Conservation (phyloP, 2,888 invertebrate species). For the Lymantria monacha region DNA sequence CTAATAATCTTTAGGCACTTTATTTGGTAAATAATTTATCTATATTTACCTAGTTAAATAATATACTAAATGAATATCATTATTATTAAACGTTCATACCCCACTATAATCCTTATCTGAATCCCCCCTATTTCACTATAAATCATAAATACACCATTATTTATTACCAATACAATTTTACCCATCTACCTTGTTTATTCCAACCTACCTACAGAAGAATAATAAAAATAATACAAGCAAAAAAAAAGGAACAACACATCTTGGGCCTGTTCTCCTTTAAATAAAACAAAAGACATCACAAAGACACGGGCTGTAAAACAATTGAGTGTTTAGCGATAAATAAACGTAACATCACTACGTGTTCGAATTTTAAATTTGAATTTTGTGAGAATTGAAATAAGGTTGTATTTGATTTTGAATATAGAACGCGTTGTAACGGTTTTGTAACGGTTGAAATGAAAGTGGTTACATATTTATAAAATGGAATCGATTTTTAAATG, state of each 20-base stretch:
- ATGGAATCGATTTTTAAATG: conserved; percentile 81
- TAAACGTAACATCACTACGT: conserved; percentile 47
- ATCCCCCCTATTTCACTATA: conserved; percentile 46
- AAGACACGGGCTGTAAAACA: conserved; percentile 80
- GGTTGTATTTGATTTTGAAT: conserved; percentile 20
- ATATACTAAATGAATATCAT: neutral
- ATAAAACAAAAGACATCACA: conserved; percentile 79
- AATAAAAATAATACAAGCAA: conserved; percentile 42
- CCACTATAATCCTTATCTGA: conserved; percentile 39
- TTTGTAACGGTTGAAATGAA: conserved; percentile 47
- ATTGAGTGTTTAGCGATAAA: conserved; percentile 56
- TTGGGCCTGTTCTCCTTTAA: conserved; percentile 68
- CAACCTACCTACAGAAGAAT: conserved; percentile 46
- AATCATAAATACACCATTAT: conserved; percentile 77
- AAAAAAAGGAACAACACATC: conserved; percentile 43
- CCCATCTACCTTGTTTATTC: conserved; percentile 72
- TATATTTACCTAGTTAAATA: too few species aligned
- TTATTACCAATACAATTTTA: conserved; percentile 77
- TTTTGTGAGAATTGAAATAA: conserved; percentile 21
- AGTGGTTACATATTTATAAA: conserved; percentile 82
- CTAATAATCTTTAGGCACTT: too few species aligned
- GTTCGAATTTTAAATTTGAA: conserved; percentile 37
- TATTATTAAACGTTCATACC: conserved; percentile 25
- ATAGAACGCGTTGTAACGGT: conserved; percentile 28
- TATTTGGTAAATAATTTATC: too few species aligned